Evolutionary conservation across 2,888 invertebrate genomes (phyloP), one percentile per base, ranked within the genome.

Genomic region (Andricus curvator): DNA sequence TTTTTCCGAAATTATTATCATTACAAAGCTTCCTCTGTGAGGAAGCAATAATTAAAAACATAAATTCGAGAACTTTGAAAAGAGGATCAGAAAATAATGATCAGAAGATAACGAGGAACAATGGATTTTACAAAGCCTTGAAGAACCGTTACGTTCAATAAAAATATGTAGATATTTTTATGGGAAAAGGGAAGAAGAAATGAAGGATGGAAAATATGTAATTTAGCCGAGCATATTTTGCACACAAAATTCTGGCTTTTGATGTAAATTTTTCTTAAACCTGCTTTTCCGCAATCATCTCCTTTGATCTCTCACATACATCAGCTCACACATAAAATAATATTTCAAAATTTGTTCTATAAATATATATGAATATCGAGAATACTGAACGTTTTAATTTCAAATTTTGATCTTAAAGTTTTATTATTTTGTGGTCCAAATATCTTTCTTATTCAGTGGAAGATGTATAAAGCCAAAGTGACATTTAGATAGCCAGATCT

Each of bases 401-500:
- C 1, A n/a, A n/a, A 11, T 56, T 11, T 9, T n/a, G 4, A n/a
- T 56, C 9, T n/a, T 11, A 56, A 56, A n/a, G 3, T n/a, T 11
- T n/a, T 56, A 56, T 56, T 56, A n/a, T 11, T n/a, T n/a, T 4
- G 25, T 22, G 22, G 51, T 62, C 15, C 15, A 62, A 62, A 62
- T 62, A 78, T 79, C 56, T 79, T 29, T 67, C 60, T 41, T 77
- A 20, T 22, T 15, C 11, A 22, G 33, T n/a, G 37, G 44, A 48
- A 60, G 13, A 56, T 74, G n/a, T n/a, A 67, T 68, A 62, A 80
- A 80, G 77, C 77, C n/a, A 67, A 83, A 62, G 41, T 67, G 77
- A 74, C 78, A 79, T 82, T 82, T 80, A 80, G 81, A 78, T 82
- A 78, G 77, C 33, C 68, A 78, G 68, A 80, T 78, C 76, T 80